phyloP scores from a whole-genome alignment of 2,797 vertebrate species.

The Philypnodon macrostomus region DNA sequence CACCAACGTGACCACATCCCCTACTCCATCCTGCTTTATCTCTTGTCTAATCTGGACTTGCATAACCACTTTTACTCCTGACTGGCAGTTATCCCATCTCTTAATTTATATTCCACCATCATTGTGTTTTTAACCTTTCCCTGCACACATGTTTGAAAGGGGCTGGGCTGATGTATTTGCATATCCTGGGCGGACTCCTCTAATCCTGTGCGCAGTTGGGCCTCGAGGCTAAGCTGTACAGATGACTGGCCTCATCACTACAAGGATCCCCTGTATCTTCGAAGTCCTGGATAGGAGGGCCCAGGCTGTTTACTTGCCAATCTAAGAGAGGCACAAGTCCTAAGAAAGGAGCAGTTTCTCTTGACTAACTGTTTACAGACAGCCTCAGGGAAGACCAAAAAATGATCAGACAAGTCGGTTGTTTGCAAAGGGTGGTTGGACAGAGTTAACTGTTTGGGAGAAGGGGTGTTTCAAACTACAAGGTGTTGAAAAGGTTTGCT shows the following conservation, averaged over 20 bases:
- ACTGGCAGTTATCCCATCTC: constrained; percentile 20
- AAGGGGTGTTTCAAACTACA: constrained; percentile 3
- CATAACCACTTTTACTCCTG: neutral
- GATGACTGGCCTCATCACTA: constrained; percentile 49
- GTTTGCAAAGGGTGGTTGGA: constrained; percentile 51
- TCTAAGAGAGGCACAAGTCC: constrained; percentile 60
- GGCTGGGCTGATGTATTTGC: constrained; percentile 59
- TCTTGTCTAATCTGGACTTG: neutral
- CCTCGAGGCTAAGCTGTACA: constrained; percentile 56
- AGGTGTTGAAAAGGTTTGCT: neutral
- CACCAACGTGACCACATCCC: neutral
- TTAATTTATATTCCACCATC: constrained; percentile 9
- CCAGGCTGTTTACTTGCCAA: constrained; percentile 63
- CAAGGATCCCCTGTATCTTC: constrained; percentile 40
- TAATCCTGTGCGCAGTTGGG: constrained; percentile 57
- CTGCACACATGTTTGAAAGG: constrained; percentile 21
- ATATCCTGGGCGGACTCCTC: constrained; percentile 67
- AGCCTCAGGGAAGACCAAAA: constrained; percentile 23
- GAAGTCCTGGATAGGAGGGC: constrained; percentile 65
- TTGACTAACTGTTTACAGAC: constrained; percentile 14
- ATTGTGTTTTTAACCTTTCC: constrained; percentile 28
- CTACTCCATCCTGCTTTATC: neutral
- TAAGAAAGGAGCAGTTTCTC: constrained; percentile 24
- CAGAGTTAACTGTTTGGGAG: constrained; percentile 10
- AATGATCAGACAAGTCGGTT: constrained; percentile 21